Evolutionary conservation across 2,113 vertebrate genomes (phyloP), one percentile per base, ranked within the genome.

Genomic region (Neogobius melanostomus): DNA sequence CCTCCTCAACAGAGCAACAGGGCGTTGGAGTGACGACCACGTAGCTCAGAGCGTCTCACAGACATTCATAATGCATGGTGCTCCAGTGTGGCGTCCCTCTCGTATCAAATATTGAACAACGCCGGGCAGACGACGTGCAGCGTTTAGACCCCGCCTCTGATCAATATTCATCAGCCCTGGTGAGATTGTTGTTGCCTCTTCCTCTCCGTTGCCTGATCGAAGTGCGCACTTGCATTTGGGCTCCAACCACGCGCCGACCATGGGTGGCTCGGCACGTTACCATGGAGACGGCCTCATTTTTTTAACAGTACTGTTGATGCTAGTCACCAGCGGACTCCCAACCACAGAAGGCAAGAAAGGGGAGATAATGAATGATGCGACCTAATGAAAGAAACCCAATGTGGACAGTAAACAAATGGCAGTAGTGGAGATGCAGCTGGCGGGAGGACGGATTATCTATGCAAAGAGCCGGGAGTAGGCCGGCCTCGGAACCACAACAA

Each of bases 201-300:
- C 65, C 59, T 77, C 68, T 79, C 76, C 57, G 71, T 64, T 75
- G 74, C 82, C 69, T 60, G 57, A 87, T 86, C 77, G 68, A 87
- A 76, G 73, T 4, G 60, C 71, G 65, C 85, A 56, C 61, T 78
- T 10, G 69, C 51, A 28, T 76, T 78, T 51, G 66, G 68, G 78
- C 74, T 87, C 78, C 71, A 82, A 87, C 82, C 76, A 81, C 74
- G 54, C 78, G 61, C 63, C 69, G 48, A 82, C 87, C 82, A 75
- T 12, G 82, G 86, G 83, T 82, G 76, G 88, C 88, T 89, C 87
- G 14, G 57, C 73, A 61, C 1, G 89, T 91, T 90, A 78, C 90
- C 88, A 91, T 90, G 87, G 89, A 77, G 76, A 91, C 88, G 88
- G 87, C 90, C 90, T 91, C 85, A 87, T 90, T 91, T 89, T n/a